Percentiles rank a stretch among this genome's conserved stretches.
Conservation (phyloP, 2,888 invertebrate genomes). For the Tineola bisselliella region DNA sequence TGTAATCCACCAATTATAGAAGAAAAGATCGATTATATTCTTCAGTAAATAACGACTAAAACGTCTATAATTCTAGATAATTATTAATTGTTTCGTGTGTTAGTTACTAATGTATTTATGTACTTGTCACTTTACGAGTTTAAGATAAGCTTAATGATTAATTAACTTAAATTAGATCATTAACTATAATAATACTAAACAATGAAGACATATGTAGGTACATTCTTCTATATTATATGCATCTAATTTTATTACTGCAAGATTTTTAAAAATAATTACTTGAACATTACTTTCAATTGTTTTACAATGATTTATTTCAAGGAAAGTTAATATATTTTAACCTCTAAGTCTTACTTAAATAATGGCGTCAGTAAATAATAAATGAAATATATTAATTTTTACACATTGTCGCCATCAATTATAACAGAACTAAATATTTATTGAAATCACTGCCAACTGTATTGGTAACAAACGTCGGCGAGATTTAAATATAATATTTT, state of each 20-base stretch:
- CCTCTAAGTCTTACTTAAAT: too few species aligned
- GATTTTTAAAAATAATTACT: too few species aligned
- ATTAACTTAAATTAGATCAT: background rate
- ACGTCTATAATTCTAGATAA: too few species aligned
- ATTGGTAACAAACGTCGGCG: background rate
- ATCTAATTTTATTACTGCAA: background rate
- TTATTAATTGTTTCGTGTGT: too few species aligned
- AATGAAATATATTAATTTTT: background rate
- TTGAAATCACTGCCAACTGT: background rate
- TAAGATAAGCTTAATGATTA: background rate
- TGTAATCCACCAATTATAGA: too few species aligned
- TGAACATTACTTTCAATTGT: too few species aligned
- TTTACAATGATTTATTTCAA: too few species aligned
- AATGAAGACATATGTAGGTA: background rate
- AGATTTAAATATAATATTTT: slow-evolving; percentile 2
- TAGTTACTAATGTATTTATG: too few species aligned
- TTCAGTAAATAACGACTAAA: too few species aligned
- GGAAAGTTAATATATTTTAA: too few species aligned
- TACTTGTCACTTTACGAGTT: too few species aligned
- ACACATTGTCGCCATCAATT: background rate
- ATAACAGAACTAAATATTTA: background rate
- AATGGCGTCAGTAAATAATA: background rate
- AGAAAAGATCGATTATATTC: too few species aligned
- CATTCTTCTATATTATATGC: background rate
- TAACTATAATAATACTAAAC: background rate